Evolutionary conservation across 2,888 invertebrate species (phyloP), one percentile per base, ranked within the genome.

Genomic region (Cataglyphis cursor): DNA sequence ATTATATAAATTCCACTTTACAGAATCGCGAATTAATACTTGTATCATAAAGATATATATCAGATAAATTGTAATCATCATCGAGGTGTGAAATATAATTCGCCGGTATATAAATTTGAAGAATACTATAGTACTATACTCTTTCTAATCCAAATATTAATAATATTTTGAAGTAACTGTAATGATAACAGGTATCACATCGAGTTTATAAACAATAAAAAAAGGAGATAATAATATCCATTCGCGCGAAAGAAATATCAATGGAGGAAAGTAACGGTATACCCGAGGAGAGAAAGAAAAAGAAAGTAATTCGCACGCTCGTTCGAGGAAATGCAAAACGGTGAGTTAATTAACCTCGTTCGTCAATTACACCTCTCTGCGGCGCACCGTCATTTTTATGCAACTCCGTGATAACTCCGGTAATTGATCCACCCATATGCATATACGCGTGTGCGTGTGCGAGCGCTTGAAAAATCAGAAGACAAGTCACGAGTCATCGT

Each of bases 401-500:
- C 75, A 70, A 80, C 6, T 9, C 31, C 18, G 41, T 15, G 48
- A n/a, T 75, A 75, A 82, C 12, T 41, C 41, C 66, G 59, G 64
- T n/a, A 57, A 73, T 68, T n/a, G 54, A 24, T 51, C 44, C 12
- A 28, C 18, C 9, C 41, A 21, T 31, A 31, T 28, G 8, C 18
- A 4, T 5, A 2, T 6, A 18, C 10, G 15, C 35, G 12, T 5
- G 12, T 54, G 24, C 41, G 38, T 12, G n/a, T 12, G 35, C 51
- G n/a, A 6, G 51, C 81, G 80, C n/a, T 48, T 59, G 59, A 80
- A 80, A 85, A 86, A 91, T 92, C 91, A 89, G 87, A 89, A 93
- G 92, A 91, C 91, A 89, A 91, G 92, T 93, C 92, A 93, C 92
- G 93, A 88, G 85, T 81, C 84, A 85, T 87, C 80, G 73, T 70